Base-by-base conservation (phyloP, 2,113 vertebrate species). In the Oriolus oriolus region DNA sequence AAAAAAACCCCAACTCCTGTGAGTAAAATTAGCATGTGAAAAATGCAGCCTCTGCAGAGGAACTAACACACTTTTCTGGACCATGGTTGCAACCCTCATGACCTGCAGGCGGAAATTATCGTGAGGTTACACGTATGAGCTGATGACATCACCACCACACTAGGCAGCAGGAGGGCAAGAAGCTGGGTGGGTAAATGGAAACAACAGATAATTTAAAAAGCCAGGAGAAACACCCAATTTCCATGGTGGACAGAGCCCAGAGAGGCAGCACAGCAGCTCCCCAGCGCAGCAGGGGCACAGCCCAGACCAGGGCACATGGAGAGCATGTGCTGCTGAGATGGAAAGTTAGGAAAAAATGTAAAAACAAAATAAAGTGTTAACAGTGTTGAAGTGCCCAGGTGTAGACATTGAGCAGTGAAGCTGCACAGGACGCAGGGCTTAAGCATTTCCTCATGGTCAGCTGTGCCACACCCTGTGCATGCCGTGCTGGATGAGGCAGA, bases 11-110 rank as follows among this genome's bases (percentile, higher is more conserved):
- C 49, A 97, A 97, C 94, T 97, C 96, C 95, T 96, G 89, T 9
- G 75, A 96, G 94, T 96, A 97, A 98, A 97, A 98, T 98, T 98
- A 98, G 97, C 97, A 98, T 98, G 96, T 97, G 95, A 92, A 96
- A 98, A 97, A 97, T 20, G 74, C 94, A 96, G 95, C 53, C 70
- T 11, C 93, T 96, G 95, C 95, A 86, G 88, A 93, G 85, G 57
- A 68, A 93, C 93, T 79, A 87, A 88, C 42, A 64, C 28, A 83
- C 84, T 27, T 75, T 56, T 93, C 61, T 84, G 70, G 87, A 91
- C 77, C 80, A 22, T 61, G 66, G 75, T 27, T 76, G 75, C 68
- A 74, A 90, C 54, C 84, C 54, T 53, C 37, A 18, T 13, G 83
- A 91, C 90, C 92, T 5, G 18, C 81, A 76, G 78, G 88, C 3